Base-by-base conservation (phyloP, 1,140 invertebrate species). In the Coptotermes formosanus region DNA sequence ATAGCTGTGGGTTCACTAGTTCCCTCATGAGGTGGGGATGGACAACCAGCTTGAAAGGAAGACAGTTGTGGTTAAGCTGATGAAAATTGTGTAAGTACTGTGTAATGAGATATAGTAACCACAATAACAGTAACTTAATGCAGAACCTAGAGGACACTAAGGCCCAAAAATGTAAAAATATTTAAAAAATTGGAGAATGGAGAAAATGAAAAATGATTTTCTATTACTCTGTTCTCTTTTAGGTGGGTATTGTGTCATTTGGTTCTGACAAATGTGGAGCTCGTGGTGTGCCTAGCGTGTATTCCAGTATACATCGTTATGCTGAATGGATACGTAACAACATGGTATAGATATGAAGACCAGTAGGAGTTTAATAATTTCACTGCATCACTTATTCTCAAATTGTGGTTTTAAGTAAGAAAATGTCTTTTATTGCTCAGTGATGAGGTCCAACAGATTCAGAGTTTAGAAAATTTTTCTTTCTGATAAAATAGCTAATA, bases 161-260 rank as follows among this genome's bases (percentile, higher is more conserved):
- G 7, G 25, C 3, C 64, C n/a, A 25, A 69, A 69, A 3, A n/a
- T 4, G 64, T 69, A 69, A 19, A n/a, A 30, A 8, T n/a, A 69
- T 64, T 8, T 16, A n/a, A 7, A 69, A 69, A 69, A 69, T n/a
- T 69, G 12, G 19, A 69, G 64, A n/a, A n/a, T n/a, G n/a, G n/a
- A n/a, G n/a, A n/a, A n/a, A n/a, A n/a, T n/a, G n/a, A n/a, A n/a
- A n/a, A n/a, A 69, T 30, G 64, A 9, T n/a, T 69, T 4, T n/a
- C 12, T n/a, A 8, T 87, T 52, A 21, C 23, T 38, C 82, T 86
- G 86, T 82, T 87, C 87, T 87, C 88, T 92, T 92, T 87, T 89
- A 95, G 94, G 91, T 95, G 83, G 94, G 94, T n/a, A 94, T 95
- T 52, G 92, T 95, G 85, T 95, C 94, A 0, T 95, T 95, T 88